Percentiles rank a stretch among this genome's conserved stretches.
Evolutionary conservation across 2,113 vertebrate species (phyloP).

Genomic region (Melanostigma gelatinosum): DNA sequence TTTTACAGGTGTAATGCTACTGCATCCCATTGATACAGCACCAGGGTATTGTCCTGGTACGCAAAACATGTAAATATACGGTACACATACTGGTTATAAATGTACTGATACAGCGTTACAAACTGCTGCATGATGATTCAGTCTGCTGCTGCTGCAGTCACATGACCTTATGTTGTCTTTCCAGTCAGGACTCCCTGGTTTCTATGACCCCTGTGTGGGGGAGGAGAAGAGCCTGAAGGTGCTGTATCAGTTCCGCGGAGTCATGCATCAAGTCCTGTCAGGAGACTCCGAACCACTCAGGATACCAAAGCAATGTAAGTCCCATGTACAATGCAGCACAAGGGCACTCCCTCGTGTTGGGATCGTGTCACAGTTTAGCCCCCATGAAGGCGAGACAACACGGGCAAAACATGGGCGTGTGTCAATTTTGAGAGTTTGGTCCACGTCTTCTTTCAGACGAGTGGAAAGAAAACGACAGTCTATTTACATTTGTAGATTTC

Average conservation of each 20-base stretch:
- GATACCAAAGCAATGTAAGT: slow-evolving; percentile 99
- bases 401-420: background rate
- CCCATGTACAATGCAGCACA: background rate
- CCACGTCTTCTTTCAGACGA: too few relatives aligned
- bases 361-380: background rate
- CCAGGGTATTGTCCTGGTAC: background rate
- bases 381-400: background rate
- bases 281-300: slow-evolving; percentile 92
- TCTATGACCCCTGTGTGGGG: slow-evolving; percentile 96
- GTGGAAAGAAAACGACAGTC: background rate
- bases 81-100: background rate
- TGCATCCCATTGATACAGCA: background rate
- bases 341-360: too few relatives aligned
- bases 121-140: background rate
- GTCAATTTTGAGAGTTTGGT: too few relatives aligned
- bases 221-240: slow-evolving; percentile 98
- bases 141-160: background rate
- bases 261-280: slow-evolving; percentile 96
- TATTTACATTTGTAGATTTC: background rate
- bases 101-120: background rate
- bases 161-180: slow-evolving; percentile 40
- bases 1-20: background rate
- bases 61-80: background rate
- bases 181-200: slow-evolving; percentile 95
- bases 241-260: slow-evolving; percentile 98